Conservation (phyloP, 64 coral and sea anemone species). For the Stichodactyla mertensii region DNA sequence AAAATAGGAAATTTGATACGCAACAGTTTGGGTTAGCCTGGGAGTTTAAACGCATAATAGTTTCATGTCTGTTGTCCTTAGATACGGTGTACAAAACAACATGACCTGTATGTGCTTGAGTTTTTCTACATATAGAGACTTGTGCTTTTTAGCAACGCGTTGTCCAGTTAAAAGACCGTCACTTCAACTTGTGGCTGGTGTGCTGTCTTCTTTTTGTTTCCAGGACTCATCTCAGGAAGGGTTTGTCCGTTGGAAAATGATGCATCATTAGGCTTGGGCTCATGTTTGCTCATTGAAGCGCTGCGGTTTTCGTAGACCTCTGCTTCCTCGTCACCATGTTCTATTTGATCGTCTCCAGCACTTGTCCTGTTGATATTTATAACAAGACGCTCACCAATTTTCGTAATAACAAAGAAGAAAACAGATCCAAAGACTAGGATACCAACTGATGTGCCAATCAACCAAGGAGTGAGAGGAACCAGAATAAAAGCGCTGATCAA, state of each 20-base stretch:
- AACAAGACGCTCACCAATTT: conserved; percentile 37
- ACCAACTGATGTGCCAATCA: conserved; percentile 28
- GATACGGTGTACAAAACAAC: too few species aligned
- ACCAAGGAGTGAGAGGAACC: conserved; percentile 30
- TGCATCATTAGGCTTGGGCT: neutral
- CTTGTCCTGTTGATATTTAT: conserved; percentile 14
- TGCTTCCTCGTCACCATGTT: neutral
- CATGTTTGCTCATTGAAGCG: neutral
- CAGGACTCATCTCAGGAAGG: neutral
- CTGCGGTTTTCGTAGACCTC: neutral
- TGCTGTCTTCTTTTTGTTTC: neutral
- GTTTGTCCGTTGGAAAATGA: neutral
- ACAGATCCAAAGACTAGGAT: conserved; percentile 54
- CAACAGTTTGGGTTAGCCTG: too few species aligned
- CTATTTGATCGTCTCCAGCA: neutral
- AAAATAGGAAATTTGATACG: too few species aligned
- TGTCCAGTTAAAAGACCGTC: neutral
- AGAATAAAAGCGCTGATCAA: conserved; percentile 43
- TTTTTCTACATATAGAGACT: too few species aligned
- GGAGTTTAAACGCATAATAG: too few species aligned
- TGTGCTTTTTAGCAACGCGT: too few species aligned
- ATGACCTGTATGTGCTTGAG: too few species aligned
- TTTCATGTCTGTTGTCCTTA: too few species aligned
- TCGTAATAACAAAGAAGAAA: conserved; percentile 47
- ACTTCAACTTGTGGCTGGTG: neutral